These are phyloP conservation scores for Trichonephila clavipes DNA, from an alignment of 1,140 invertebrate genomes.

Conservation along the genomic window DNA sequence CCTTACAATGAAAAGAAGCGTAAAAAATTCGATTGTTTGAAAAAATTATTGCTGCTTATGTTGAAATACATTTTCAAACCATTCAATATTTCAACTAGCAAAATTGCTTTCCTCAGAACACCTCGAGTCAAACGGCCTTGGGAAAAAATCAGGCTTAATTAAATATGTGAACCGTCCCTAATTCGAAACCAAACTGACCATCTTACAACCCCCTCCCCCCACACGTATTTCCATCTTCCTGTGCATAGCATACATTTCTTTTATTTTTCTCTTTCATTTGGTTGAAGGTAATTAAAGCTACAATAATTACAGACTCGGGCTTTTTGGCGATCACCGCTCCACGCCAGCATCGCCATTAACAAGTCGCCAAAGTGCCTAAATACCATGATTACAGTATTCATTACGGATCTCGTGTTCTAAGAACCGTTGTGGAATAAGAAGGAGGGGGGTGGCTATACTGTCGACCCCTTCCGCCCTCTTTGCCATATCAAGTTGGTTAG, in stretches of 20 bases:
- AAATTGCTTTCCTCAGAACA: too few relatives aligned
- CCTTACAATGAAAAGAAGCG: too few relatives aligned
- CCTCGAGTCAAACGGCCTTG: too few relatives aligned
- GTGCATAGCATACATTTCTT: constrained; percentile 27
- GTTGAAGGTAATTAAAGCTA: constrained; percentile 71
- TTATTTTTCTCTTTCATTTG: constrained; percentile 67
- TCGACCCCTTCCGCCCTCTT: neutral
- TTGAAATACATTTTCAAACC: too few relatives aligned
- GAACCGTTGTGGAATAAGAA: constrained; percentile 13
- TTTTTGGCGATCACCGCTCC: constrained; percentile 46
- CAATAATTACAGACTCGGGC: constrained; percentile 63
- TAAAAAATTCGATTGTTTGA: too few relatives aligned
- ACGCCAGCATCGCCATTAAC: constrained; percentile 71
- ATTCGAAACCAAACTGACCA: neutral
- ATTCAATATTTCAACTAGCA: too few relatives aligned
- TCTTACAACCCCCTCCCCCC: constrained; percentile 11
- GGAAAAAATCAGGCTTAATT: neutral
- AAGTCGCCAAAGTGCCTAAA: constrained; percentile 75
- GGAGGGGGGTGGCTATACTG: neutral
- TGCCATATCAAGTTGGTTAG: constrained; percentile 24
- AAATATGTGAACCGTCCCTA: constrained; percentile 29
- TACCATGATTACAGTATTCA: constrained; percentile 73
- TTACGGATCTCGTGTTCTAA: constrained; percentile 68
- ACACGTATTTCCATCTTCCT: constrained; percentile 13
- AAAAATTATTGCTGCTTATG: too few relatives aligned